Conservation (phyloP, 2,888 invertebrate genomes). For the Aplocera efformata region DNA sequence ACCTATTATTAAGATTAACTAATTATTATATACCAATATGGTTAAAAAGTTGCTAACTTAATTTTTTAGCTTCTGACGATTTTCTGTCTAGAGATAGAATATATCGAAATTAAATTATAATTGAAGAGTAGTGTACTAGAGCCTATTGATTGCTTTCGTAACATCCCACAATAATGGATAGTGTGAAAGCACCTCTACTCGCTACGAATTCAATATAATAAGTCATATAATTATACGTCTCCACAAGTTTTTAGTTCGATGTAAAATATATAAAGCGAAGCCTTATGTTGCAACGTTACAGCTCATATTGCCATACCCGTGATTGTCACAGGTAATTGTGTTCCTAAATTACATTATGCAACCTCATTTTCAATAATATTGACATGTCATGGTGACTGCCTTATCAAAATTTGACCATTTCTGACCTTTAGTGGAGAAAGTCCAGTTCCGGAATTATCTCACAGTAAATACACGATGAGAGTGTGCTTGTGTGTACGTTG, state of each 20-base stretch:
- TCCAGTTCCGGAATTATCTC: constrained; percentile 72
- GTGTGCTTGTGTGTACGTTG: constrained; percentile 49
- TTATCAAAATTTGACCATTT: constrained; percentile 51
- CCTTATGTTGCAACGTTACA: background rate
- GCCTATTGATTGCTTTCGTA: constrained; percentile 33
- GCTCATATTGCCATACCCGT: too few relatives aligned
- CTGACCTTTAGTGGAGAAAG: constrained; percentile 67
- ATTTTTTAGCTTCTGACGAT: background rate
- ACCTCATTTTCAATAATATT: constrained; percentile 33
- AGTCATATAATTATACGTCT: background rate
- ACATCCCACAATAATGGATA: constrained; percentile 51
- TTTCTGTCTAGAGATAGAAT: constrained; percentile 1
- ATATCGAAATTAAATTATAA: constrained; percentile 7
- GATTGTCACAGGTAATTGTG: background rate
- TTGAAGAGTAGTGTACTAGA: constrained; percentile 7
- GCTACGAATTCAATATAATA: constrained; percentile 34
- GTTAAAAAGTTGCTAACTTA: background rate
- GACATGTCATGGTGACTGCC: constrained; percentile 40
- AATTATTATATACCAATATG: too few relatives aligned
- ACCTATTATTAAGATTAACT: too few relatives aligned
- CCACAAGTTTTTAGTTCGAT: constrained; percentile 1
- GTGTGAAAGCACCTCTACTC: constrained; percentile 52
- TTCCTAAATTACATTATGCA: constrained; percentile 28
- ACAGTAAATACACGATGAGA: constrained; percentile 62
- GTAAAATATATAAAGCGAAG: too few relatives aligned